A percentile compares a stretch with the other conserved stretches of the same genome.
These are phyloP conservation scores for Spinus olivaceus DNA, from an alignment of 2,797 vertebrate species.

Conservation along the genomic window DNA sequence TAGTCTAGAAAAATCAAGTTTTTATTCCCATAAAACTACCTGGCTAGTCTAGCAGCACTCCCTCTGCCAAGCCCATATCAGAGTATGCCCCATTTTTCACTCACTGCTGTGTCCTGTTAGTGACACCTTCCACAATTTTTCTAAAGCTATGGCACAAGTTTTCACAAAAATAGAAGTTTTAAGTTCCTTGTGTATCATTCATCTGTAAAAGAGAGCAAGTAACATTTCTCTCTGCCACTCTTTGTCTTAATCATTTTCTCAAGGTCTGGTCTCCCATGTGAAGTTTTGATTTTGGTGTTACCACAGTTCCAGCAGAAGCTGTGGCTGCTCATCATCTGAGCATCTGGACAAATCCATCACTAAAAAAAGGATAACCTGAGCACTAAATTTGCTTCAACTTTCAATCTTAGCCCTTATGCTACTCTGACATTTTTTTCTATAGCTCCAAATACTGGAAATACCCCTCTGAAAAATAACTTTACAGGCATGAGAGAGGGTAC, in stretches of 20 bases:
- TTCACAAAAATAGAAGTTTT: not conserved
- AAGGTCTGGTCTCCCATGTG: not conserved
- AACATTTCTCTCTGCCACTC: not conserved
- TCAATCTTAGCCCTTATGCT: not conserved
- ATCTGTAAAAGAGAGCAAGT: not conserved
- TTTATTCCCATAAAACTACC: not conserved
- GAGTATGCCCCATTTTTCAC: not conserved
- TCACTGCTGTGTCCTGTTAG: not conserved
- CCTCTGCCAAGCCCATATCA: not conserved
- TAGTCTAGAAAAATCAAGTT: not conserved
- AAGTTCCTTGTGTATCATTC: not conserved
- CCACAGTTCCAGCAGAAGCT: not conserved
- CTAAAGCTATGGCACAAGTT: not conserved
- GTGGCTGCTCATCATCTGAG: not conserved
- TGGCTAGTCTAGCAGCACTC: not conserved
- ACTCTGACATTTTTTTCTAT: not conserved
- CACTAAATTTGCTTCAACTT: not conserved
- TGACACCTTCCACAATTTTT: not conserved
- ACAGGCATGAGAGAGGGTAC: not conserved
- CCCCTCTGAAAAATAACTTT: not conserved
- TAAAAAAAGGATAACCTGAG: not conserved
- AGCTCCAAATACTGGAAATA: not conserved
- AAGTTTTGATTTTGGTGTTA: not conserved
- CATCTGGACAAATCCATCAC: not conserved
- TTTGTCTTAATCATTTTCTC: not conserved